phyloP scores from a whole-genome alignment of 1,140 invertebrate genomes.

The Lepidurus packardi region DNA sequence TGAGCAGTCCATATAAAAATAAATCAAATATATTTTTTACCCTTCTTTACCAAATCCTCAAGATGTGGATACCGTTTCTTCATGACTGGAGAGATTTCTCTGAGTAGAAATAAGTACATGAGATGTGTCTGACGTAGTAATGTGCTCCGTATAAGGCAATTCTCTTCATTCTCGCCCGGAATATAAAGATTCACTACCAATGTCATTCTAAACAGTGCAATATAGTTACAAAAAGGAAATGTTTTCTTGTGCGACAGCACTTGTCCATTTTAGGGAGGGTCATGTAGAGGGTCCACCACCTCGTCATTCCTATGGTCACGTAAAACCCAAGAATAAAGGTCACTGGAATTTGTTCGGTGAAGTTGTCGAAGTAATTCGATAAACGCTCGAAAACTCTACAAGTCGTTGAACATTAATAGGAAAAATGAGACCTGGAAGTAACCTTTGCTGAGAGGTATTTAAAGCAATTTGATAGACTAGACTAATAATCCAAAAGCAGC shows the following conservation, averaged over 20 bases:
- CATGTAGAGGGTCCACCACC: neutral
- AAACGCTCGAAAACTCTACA: constrained; percentile 64
- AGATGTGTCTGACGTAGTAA: constrained; percentile 63
- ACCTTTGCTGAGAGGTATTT: constrained; percentile 54
- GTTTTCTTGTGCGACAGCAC: neutral
- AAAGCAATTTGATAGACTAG: constrained; percentile 58
- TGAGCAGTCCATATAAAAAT: neutral
- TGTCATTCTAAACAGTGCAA: constrained; percentile 51
- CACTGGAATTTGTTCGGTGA: constrained; percentile 71
- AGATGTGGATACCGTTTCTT: constrained; percentile 68
- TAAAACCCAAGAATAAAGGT: constrained; percentile 87
- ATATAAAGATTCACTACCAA: constrained; percentile 58
- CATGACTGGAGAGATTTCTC: constrained; percentile 64
- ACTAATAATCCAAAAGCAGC: constrained; percentile 55
- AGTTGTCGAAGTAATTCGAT: constrained; percentile 69
- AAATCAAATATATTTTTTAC: constrained; percentile 43
- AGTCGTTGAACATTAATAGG: neutral
- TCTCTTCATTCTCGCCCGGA: constrained; percentile 56
- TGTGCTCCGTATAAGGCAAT: constrained; percentile 55
- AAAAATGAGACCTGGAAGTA: constrained; percentile 22
- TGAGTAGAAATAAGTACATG: constrained; percentile 57
- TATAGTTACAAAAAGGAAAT: neutral
- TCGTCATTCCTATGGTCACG: constrained; percentile 55
- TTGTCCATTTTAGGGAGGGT: constrained; percentile 11
- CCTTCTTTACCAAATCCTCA: constrained; percentile 67